Percentiles rank a stretch among this genome's conserved stretches.
phyloP scores from a whole-genome alignment of 2,888 invertebrate genomes.

The Xanthorhoe designata region DNA sequence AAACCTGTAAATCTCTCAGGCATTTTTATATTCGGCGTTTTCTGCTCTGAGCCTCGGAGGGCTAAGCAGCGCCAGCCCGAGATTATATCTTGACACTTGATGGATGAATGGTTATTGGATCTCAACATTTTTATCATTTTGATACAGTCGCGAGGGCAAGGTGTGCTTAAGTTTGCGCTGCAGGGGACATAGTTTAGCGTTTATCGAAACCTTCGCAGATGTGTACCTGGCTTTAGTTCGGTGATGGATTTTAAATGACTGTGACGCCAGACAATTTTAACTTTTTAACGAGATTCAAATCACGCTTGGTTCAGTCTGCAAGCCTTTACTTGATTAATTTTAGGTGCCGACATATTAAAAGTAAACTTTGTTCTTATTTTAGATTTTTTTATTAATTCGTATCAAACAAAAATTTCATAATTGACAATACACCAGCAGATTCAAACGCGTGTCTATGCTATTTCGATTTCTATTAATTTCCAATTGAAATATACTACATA shows the following conservation, averaged over 20 bases:
- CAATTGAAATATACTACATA: too few species aligned
- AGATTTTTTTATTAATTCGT: too few species aligned
- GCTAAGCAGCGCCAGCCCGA: constrained; percentile 84
- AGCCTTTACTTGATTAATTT: not conserved
- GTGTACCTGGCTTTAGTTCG: constrained; percentile 38
- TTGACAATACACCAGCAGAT: not conserved
- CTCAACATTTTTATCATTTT: constrained; percentile 88
- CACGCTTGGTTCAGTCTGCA: not conserved
- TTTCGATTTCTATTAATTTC: too few species aligned
- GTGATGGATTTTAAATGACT: constrained; percentile 38
- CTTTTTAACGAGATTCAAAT: constrained; percentile 23
- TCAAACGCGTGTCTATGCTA: too few species aligned
- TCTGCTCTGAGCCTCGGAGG: constrained; percentile 72
- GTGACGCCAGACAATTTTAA: constrained; percentile 7
- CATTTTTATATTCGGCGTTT: constrained; percentile 82
- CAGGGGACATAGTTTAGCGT: constrained; percentile 61
- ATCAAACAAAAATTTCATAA: too few species aligned
- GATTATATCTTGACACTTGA: constrained; percentile 91
- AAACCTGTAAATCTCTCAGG: constrained; percentile 83
- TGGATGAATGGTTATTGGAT: constrained; percentile 93
- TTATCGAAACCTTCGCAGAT: constrained; percentile 34
- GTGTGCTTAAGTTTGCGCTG: constrained; percentile 61
- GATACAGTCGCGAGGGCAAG: constrained; percentile 80
- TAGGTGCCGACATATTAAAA: not conserved
- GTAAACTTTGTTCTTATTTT: not conserved